A percentile compares a stretch with the other conserved stretches of the same genome.
Conservation (phyloP, 53 echinoderm and acorn worm genomes). For the Arbacia lixula region DNA sequence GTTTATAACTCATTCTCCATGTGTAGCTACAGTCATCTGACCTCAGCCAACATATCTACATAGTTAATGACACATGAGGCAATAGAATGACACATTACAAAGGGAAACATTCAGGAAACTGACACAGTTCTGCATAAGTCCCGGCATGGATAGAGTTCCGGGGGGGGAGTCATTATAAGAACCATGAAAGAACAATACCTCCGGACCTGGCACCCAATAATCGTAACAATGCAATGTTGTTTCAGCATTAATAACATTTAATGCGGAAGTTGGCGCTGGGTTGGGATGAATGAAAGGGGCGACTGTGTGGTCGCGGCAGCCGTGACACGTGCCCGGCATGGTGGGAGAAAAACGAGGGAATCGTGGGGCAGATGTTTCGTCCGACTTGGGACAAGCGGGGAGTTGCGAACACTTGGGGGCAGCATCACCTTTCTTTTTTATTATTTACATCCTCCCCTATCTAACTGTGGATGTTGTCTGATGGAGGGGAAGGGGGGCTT, state of each 20-base stretch:
- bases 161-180: slow-evolving; percentile 20
- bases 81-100: too few species aligned
- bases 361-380: slow-evolving; percentile 43
- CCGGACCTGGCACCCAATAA: not conserved
- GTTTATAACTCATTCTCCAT: too few species aligned
- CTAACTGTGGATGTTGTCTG: slow-evolving; percentile 33
- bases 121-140: too few species aligned
- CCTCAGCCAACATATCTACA: too few species aligned
- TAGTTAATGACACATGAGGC: too few species aligned
- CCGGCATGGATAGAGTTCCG: too few species aligned
- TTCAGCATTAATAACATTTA: slow-evolving; percentile 49
- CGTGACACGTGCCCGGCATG: slow-evolving; percentile 21
- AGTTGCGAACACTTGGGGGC: not conserved
- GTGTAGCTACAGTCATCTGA: too few species aligned
- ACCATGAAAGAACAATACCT: slow-evolving; percentile 31
- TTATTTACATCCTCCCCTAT: too few species aligned
- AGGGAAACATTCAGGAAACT: too few species aligned
- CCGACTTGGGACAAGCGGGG: not conserved
- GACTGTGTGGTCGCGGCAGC: too few species aligned
- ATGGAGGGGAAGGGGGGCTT: slow-evolving; percentile 29
- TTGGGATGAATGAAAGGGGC: not conserved
- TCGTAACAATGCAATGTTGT: slow-evolving; percentile 35
- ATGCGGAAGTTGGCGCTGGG: not conserved
- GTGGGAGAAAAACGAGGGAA: slow-evolving; percentile 28
- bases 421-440: too few species aligned